These are phyloP conservation scores for Callinectes sapidus DNA, from an alignment of 2,888 invertebrate genomes.

Conservation along the genomic window DNA sequence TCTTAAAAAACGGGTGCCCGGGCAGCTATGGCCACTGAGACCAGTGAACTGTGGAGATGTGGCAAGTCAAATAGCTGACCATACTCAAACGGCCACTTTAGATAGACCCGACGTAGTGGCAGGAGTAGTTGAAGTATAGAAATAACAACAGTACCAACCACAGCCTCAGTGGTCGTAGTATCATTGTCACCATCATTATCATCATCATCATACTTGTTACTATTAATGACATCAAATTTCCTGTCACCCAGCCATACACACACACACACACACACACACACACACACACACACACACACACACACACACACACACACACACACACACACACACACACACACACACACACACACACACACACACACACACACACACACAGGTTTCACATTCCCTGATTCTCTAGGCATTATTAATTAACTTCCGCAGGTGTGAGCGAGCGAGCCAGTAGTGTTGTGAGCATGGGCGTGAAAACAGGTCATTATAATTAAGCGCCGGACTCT, in stretches of 20 bases:
- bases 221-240: not conserved
- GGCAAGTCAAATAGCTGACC: too few species aligned
- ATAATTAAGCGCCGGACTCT: not conserved
- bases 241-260: not conserved
- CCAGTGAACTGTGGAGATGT: too few species aligned
- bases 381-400: not conserved
- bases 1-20: too few species aligned
- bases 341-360: conserved; percentile 25
- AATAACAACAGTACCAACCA: not conserved
- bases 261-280: too few species aligned
- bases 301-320: not conserved
- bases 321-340: conserved; percentile 10
- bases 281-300: too few species aligned
- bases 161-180: too few species aligned
- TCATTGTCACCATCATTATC: not conserved
- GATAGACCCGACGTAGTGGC: too few species aligned
- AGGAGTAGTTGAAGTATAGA: too few species aligned
- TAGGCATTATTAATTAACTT: not conserved
- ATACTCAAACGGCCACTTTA: too few species aligned
- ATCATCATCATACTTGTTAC: not conserved
- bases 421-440: not conserved
- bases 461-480: conserved; percentile 21
- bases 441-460: not conserved
- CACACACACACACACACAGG: not conserved
- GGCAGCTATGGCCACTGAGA: too few species aligned